Percentiles rank a stretch among this genome's conserved stretches.
These are phyloP conservation scores for Agonum fuliginosum DNA, from an alignment of 2,888 invertebrate species.

Conservation along the genomic window DNA sequence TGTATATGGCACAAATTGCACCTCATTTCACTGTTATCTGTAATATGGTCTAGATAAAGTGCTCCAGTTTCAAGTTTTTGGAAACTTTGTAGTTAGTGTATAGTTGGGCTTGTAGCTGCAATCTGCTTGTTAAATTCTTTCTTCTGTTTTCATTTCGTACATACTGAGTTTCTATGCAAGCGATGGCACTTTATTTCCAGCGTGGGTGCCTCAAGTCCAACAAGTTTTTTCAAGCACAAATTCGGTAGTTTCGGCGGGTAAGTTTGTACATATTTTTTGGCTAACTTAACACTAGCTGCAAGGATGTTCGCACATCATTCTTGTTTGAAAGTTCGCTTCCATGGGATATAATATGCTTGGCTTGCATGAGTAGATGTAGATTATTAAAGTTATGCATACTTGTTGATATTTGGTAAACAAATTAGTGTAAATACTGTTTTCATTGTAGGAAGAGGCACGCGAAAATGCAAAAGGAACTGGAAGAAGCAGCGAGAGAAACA, in stretches of 20 bases:
- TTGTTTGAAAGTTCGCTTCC: not conserved
- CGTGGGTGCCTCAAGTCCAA: conserved; percentile 80
- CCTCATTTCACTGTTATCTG: too few species aligned
- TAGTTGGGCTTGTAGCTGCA: conserved; percentile 57
- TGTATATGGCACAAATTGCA: not conserved
- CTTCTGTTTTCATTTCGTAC: conserved; percentile 36
- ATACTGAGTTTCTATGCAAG: conserved; percentile 57
- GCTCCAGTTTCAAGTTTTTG: conserved; percentile 33
- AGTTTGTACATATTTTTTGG: conserved; percentile 73
- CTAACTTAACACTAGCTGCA: conserved; percentile 48
- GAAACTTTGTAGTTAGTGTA: conserved; percentile 49
- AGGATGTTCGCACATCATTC: conserved; percentile 25
- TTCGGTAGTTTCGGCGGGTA: conserved; percentile 85
- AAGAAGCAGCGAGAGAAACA: conserved; percentile 90
- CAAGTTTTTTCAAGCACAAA: conserved; percentile 83
- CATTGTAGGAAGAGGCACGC: conserved; percentile 88
- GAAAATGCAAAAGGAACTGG: conserved; percentile 91
- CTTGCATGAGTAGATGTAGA: conserved; percentile 29
- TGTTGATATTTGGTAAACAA: not conserved
- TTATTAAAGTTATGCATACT: conserved; percentile 18
- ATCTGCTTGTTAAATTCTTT: conserved; percentile 33
- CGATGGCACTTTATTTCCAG: conserved; percentile 78
- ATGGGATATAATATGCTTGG: conserved; percentile 24
- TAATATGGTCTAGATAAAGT: too few species aligned
- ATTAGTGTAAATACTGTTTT: not conserved